These are phyloP conservation scores for Pluvianellus socialis DNA, from an alignment of 2,113 vertebrate species.

Conservation along the genomic window DNA sequence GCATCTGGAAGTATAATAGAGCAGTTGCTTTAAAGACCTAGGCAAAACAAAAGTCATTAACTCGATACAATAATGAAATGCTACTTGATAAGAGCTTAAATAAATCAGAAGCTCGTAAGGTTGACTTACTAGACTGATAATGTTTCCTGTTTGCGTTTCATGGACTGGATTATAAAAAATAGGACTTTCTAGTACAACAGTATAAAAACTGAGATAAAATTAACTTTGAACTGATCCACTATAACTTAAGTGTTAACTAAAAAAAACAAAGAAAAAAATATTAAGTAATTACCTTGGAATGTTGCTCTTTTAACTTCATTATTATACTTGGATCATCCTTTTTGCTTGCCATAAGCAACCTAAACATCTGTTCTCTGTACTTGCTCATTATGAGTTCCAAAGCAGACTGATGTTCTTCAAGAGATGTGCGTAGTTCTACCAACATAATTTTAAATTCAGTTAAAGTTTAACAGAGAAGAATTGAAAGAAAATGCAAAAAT, in stretches of 20 bases:
- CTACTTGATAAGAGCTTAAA: background rate
- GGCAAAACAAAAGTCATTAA: background rate
- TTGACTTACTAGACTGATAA: background rate
- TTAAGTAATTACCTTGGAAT: conserved; percentile 83
- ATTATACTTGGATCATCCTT: conserved; percentile 90
- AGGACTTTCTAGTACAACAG: background rate
- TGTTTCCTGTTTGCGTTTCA: background rate
- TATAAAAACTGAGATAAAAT: background rate
- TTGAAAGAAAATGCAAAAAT: background rate
- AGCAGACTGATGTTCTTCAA: conserved; percentile 97
- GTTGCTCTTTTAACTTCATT: conserved; percentile 92
- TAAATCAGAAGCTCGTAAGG: background rate
- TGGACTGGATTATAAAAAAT: background rate
- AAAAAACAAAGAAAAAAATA: background rate
- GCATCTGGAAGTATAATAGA: background rate
- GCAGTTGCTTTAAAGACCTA: background rate
- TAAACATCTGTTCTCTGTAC: conserved; percentile 95
- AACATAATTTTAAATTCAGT: background rate
- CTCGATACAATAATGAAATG: background rate
- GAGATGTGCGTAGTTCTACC: conserved; percentile 88
- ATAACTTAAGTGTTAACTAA: background rate
- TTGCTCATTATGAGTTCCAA: conserved; percentile 98
- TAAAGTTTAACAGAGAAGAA: background rate
- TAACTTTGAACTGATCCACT: background rate
- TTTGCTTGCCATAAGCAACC: conserved; percentile 93